Percentiles rank a stretch among this genome's conserved stretches.
These are phyloP conservation scores for Drosophila serrata DNA, from an alignment of 1,140 invertebrate genomes.

Conservation along the genomic window DNA sequence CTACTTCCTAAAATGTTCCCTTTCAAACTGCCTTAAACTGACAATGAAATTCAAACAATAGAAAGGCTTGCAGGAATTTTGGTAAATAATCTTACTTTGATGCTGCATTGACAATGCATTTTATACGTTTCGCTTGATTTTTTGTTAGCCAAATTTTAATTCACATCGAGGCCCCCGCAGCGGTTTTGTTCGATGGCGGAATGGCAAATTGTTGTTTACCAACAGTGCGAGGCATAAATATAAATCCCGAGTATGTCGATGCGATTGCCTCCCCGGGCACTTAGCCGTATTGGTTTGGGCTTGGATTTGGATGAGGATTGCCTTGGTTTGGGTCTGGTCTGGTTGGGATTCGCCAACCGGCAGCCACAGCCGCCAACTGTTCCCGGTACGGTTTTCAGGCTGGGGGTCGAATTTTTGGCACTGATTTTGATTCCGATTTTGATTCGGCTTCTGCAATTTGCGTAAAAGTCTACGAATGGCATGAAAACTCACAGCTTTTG, in stretches of 20 bases:
- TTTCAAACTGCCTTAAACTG: neutral
- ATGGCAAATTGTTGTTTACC: constrained; percentile 74
- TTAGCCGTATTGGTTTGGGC: constrained; percentile 65
- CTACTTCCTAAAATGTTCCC: neutral
- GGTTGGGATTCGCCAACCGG: constrained; percentile 8
- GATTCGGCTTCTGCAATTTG: constrained; percentile 63
- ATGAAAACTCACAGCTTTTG: constrained; percentile 52
- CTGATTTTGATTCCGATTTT: constrained; percentile 23
- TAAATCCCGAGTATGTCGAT: constrained; percentile 42
- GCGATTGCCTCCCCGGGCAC: constrained; percentile 53
- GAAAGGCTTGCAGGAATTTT: neutral
- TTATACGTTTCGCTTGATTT: constrained; percentile 6
- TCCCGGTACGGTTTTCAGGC: constrained; percentile 1
- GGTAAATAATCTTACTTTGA: constrained; percentile 7
- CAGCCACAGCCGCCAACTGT: constrained; percentile 35
- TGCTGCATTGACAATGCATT: constrained; percentile 34
- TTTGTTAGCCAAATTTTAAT: constrained; percentile 21
- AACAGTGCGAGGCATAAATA: constrained; percentile 37
- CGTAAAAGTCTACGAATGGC: constrained; percentile 74
- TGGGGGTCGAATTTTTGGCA: constrained; percentile 5
- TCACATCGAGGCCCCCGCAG: constrained; percentile 10
- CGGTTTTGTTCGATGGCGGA: constrained; percentile 38
- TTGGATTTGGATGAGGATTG: neutral
- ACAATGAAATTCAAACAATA: constrained; percentile 16
- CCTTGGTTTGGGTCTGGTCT: neutral